Percentiles rank a stretch among this genome's conserved stretches.
phyloP scores from a whole-genome alignment of 2,888 invertebrate species.

The Apodemia zela region DNA sequence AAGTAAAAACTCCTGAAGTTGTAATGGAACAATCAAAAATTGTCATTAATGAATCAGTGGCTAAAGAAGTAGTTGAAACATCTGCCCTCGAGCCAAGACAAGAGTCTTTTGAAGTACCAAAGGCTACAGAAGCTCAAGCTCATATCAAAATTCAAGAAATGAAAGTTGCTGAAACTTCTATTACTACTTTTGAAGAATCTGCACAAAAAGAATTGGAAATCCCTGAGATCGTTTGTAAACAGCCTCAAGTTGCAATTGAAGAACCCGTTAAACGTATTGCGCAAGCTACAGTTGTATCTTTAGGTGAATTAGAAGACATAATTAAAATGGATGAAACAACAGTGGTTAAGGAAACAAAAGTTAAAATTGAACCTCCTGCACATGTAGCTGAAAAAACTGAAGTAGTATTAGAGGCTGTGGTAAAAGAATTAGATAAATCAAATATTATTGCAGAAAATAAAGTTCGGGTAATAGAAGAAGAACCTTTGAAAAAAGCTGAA shows the following conservation, averaged over 20 bases:
- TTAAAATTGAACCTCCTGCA: constrained; percentile 33
- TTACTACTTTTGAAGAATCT: constrained; percentile 19
- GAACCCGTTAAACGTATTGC: constrained; percentile 15
- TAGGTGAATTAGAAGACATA: constrained; percentile 21
- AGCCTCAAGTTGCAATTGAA: constrained; percentile 22
- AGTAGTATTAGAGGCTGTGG: constrained; percentile 27
- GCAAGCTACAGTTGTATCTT: constrained; percentile 20
- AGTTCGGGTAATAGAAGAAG: constrained; percentile 16
- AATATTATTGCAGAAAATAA: constrained; percentile 19
- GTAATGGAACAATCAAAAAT: constrained; percentile 25
- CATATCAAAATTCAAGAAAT: constrained; percentile 19
- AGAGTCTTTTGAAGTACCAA: constrained; percentile 19
- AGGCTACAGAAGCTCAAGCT: constrained; percentile 18
- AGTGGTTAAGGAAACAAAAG: constrained; percentile 24
- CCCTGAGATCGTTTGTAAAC: constrained; percentile 14
- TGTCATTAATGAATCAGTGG: constrained; percentile 19
- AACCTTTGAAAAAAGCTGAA: constrained; percentile 17
- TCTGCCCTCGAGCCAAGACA: constrained; percentile 21
- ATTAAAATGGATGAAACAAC: constrained; percentile 22
- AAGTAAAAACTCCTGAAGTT: constrained; percentile 27
- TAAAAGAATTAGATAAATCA: constrained; percentile 19
- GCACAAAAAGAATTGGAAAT: constrained; percentile 6
- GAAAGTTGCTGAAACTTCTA: constrained; percentile 19
- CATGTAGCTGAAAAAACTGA: constrained; percentile 32
- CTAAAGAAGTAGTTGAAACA: constrained; percentile 13